phyloP scores from a whole-genome alignment of 2,888 invertebrate species.

The Metalampra italica region DNA sequence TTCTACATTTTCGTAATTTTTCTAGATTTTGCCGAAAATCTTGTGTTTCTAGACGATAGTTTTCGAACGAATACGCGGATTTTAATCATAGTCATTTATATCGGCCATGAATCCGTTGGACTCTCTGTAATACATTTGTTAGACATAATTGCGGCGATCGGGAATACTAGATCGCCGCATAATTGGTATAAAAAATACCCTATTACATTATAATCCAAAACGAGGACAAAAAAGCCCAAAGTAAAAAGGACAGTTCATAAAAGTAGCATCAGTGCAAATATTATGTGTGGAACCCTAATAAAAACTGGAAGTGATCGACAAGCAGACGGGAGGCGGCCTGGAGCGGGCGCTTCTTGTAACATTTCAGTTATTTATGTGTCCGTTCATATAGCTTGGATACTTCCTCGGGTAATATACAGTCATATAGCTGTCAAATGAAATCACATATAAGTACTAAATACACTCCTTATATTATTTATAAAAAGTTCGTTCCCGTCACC shows the following conservation, averaged over 20 bases:
- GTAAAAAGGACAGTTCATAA: neutral
- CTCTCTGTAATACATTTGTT: too few relatives aligned
- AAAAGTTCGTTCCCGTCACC: too few relatives aligned
- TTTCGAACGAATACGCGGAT: too few relatives aligned
- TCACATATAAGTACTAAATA: neutral
- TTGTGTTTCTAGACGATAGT: too few relatives aligned
- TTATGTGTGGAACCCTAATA: neutral
- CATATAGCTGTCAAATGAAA: neutral
- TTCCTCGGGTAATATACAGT: too few relatives aligned
- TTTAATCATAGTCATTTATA: too few relatives aligned
- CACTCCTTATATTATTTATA: neutral
- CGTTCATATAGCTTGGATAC: slow-evolving; percentile 14
- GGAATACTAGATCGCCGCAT: too few relatives aligned
- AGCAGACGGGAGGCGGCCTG: neutral
- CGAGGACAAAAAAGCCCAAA: neutral
- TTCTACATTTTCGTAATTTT: too few relatives aligned
- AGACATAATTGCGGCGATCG: too few relatives aligned
- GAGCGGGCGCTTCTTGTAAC: slow-evolving; percentile 24
- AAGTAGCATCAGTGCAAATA: neutral
- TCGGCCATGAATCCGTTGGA: too few relatives aligned
- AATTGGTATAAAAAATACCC: too few relatives aligned
- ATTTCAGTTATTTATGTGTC: slow-evolving; percentile 29
- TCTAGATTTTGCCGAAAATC: too few relatives aligned
- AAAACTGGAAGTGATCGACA: neutral
- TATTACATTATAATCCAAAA: neutral